Base-by-base conservation (phyloP, 35 echinoderm and acorn worm genomes). In the Hemicentrotus pulcherrimus region DNA sequence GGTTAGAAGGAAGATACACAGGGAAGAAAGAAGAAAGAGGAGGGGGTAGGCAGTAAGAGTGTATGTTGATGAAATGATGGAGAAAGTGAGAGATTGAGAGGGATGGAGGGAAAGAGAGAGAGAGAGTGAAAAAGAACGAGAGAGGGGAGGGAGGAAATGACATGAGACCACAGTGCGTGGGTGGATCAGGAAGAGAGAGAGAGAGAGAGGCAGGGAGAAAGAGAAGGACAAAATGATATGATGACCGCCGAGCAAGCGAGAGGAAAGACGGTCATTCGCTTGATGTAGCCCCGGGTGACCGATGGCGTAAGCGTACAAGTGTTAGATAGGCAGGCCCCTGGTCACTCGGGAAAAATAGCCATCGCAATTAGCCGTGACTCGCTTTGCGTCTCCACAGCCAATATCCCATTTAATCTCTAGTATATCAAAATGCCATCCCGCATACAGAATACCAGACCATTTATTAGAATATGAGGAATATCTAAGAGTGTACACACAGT, bases 331-430 rank as follows among this genome's bases (percentile, higher is more conserved):
- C 65, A 78, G 65, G 65, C 65, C 65, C 4, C 65, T 28, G 65
- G 65, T 78, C 65, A 78, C 65, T 78, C 19, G 65, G 65, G 65
- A n/a, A n/a, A 78, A 78, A 78, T 78, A 59, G 65, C 65, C 65
- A 78, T 78, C 65, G 65, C 65, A 78, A 78, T 78, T 78, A 78
- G 65, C 65, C 65, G 24, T 78, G 65, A 78, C 65, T 78, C 24
- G 65, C 19, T 78, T 78, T n/a, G 7, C 19, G 65, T 78, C 65
- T 7, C 65, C 19, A 78, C 19, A 8, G 28, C 22, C 4, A 28
- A 78, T 78, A 22, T 78, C 24, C 65, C 65, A 78, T 78, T 78
- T 59, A 59, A 59, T 59, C 52, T 16, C 16, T 41, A 3, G 35
- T 41, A 41, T 41, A 41, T 55, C 0, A 11, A 55, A 55, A 55